Base-by-base conservation (phyloP, 2,113 vertebrate genomes). In the Sorex fumeus region DNA sequence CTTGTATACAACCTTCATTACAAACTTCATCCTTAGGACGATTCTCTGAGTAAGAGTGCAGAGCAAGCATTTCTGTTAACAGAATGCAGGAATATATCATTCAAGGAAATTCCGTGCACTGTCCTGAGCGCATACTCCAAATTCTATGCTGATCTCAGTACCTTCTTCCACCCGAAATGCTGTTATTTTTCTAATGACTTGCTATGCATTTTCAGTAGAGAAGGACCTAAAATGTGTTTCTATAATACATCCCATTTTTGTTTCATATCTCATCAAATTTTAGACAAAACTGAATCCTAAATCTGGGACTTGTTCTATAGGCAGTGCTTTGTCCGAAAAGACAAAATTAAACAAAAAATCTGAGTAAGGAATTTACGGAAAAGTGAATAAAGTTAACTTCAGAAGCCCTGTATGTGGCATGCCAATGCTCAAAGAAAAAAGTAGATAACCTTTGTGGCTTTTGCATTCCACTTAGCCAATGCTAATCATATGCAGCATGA, bases 261-360 rank as follows among this genome's bases (percentile, higher is more conserved):
- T 64, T 88, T 94, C 72, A 95, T 85, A 32, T 50, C 60, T 57
- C 6, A 87, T 16, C 32, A 88, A 84, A 90, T 84, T 90, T 90
- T 50, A 81, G 62, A 43, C 11, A 53, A 53, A 72, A 50, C 11
- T 77, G 6, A 90, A 72, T 3, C 16, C 64, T 91, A 76, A 47
- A 71, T 91, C 43, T 84, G 30, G 32, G 9, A 23, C 79, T 30
- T 93, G 43, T 36, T 77, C 0, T 23, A n/a, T 28, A 32, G 45
- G 15, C 18, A 84, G 16, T 45, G 60, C 43, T 90, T 79, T 91
- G 66, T 25, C 50, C 50, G 23, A 50, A 88, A 93, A 91, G 15
- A 92, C 34, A 75, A 4, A 83, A n/a, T 76, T 92, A 67, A 84
- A 80, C 69, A 91, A 77, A 34, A 16, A 3, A 62, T 62, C 30